A percentile compares a stretch with the other conserved stretches of the same genome.
These are phyloP conservation scores for Falco peregrinus DNA, from an alignment of 2,797 vertebrate genomes.

Conservation along the genomic window DNA sequence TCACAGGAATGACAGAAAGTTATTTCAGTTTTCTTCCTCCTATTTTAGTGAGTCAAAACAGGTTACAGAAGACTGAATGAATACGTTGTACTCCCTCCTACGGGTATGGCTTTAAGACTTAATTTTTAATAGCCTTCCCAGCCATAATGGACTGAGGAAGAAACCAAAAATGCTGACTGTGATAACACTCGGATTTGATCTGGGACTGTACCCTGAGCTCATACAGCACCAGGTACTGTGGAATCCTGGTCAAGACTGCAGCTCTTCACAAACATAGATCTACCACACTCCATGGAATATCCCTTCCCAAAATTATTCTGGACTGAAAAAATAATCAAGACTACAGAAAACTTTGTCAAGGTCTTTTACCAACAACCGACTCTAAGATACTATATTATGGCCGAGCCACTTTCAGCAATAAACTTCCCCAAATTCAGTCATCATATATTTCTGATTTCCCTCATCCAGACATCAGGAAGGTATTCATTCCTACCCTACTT, in stretches of 20 bases:
- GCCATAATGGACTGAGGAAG: background rate
- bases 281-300: rapidly evolving
- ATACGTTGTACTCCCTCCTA: background rate
- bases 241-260: background rate
- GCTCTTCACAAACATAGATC: background rate
- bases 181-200: background rate
- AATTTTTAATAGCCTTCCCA: background rate
- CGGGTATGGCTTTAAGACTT: background rate
- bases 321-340: background rate
- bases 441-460: background rate
- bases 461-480: background rate
- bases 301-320: background rate
- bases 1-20: background rate
- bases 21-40: background rate
- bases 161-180: background rate
- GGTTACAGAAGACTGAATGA: background rate
- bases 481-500: background rate
- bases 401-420: background rate
- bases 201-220: background rate
- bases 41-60: background rate
- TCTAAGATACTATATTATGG: background rate
- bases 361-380: background rate
- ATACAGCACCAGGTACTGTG: background rate
- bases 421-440: background rate
- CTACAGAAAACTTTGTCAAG: background rate